Evolutionary conservation across 2,797 vertebrate genomes (phyloP), one percentile per base, ranked within the genome.

Genomic region (Myoxocephalus aenaeus): DNA sequence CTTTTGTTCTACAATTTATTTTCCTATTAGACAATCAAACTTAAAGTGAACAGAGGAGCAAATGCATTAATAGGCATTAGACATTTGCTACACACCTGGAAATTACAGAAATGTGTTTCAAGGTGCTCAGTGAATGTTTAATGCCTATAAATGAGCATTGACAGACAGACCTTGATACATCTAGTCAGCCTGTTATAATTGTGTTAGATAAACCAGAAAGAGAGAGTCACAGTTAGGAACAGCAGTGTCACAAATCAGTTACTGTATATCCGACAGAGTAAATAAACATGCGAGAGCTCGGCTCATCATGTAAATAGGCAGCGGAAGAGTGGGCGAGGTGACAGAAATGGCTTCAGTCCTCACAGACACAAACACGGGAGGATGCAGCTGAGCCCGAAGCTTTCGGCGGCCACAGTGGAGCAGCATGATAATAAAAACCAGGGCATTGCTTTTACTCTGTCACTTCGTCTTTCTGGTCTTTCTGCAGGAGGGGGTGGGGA

Each of bases 291-390:
- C 84, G 58, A 62, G 75, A 82, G 79, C 74, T 75, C 51, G 8
- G 77, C 67, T 83, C 81, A 65, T 85, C 84, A 74, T 82, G 88
- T 82, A 85, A 90, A 90, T 77, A 87, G 86, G 82, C 83, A 83
- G 77, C 44, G 29, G 72, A 80, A 53, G 65, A 83, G 84, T 86
- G 79, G 80, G 74, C 64, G 68, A 88, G 81, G 83, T 84, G 86
- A 84, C 82, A 88, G 77, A 86, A 79, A 51, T 72, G 84, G 86
- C 79, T 87, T 87, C 80, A 61, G 72, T 48, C 84, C 88, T 70
- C 74, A 54, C 74, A 89, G 44, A 32, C 32, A 75, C 74, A 85
- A 70, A 72, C 61, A 36, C 75, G 70, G 65, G 74, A 53, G 65
- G 51, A 69, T 77, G 59, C 57, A 73, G 81, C 84, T 59, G 73